Evolutionary conservation across 2,797 vertebrate genomes (phyloP), one percentile per base, ranked within the genome.

Genomic region (Sebastes reedi): DNA sequence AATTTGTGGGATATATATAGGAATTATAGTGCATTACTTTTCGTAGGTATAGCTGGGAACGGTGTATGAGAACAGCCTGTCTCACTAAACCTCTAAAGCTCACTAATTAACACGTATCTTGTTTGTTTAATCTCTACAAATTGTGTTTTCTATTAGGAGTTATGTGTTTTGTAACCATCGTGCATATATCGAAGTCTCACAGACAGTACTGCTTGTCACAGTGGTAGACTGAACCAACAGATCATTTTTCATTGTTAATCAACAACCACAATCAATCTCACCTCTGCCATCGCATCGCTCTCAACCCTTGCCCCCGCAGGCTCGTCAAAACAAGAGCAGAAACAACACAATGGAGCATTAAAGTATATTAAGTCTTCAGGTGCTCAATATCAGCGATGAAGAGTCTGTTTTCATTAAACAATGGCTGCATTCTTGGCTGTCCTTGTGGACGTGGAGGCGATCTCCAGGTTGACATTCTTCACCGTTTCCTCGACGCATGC

Each of bases 341-440:
- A 82, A 70, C 80, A 86, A 69, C 66, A 93, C 93, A 93, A 93
- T 91, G 78, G 87, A 42, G 60, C 55, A 34, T 67, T 9, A 80
- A 72, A 87, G 91, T 91, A 92, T 94, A 95, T 95, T 81, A 94
- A 95, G 92, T 94, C 91, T 86, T 90, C 95, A 96, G 94, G 93
- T 96, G 95, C 94, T 95, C 78, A 93, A 94, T 95, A 95, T 93
- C 88, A 69, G 18, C 76, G 77, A 91, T 91, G 89, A 88, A 94
- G 84, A 82, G 82, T 58, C 68, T 60, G 65, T 79, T 90, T 73
- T 76, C 56, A 81, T 78, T 34, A 73, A 94, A 96, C 95, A 96
- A 96, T 96, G 80, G 88, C 79, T 52, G 6, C 87, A 95, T 96
- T 95, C 94, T 94, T 96, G 95, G 95, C 94, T 16, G 50, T 66